Evolutionary conservation across 1,140 invertebrate species (phyloP).

Genomic region (Ladona fulva): DNA sequence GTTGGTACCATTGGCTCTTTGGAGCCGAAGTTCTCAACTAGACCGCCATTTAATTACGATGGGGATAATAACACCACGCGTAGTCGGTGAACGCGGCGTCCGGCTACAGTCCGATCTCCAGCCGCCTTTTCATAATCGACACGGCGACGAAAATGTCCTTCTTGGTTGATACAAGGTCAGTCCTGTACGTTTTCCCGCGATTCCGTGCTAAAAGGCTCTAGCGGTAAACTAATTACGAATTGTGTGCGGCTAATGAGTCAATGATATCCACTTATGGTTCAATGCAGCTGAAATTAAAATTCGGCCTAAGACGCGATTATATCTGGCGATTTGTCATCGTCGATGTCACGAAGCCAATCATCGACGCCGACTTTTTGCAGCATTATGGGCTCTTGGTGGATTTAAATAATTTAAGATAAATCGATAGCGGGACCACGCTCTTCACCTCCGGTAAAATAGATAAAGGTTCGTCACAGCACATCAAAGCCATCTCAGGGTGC

Average conservation of each 20-base stretch:
- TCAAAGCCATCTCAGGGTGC: not conserved
- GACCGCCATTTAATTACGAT: not conserved
- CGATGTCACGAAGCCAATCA: slow-evolving; percentile 19
- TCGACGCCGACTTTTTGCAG: no score
- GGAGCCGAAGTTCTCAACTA: not conserved
- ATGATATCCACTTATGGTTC: slow-evolving; percentile 19
- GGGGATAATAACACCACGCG: not conserved
- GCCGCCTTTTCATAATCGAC: slow-evolving; percentile 2
- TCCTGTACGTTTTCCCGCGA: not conserved
- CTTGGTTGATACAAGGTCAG: not conserved
- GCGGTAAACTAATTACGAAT: not conserved
- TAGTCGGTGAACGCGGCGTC: not conserved
- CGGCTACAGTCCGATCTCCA: not conserved
- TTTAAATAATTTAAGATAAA: slow-evolving; percentile 16
- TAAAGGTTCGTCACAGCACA: not conserved
- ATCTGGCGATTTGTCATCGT: slow-evolving; percentile 21
- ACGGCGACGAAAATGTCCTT: not conserved
- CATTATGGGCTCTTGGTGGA: slow-evolving; percentile 22
- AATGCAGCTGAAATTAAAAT: slow-evolving; percentile 15
- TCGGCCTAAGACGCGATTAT: slow-evolving; percentile 21
- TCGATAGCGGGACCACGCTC: slow-evolving; percentile 15
- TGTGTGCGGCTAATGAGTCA: no score
- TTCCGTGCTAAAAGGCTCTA: not conserved
- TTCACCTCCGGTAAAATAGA: not conserved
- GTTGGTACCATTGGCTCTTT: no score